Evolutionary conservation across 2,797 vertebrate species (phyloP).

Genomic region (Simalia tracyae): DNA sequence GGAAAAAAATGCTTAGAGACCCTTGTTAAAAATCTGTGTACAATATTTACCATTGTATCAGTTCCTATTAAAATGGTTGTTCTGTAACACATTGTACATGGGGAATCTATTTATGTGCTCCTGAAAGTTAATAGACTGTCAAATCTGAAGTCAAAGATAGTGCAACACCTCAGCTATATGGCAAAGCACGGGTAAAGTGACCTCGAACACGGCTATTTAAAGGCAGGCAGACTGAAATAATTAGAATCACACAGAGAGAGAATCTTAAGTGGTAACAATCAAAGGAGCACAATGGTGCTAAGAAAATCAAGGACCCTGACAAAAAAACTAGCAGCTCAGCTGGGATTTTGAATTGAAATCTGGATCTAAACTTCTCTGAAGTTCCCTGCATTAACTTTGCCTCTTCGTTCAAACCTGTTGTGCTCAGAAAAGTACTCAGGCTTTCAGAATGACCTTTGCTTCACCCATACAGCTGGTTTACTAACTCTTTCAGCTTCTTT

Average conservation of each 20-base stretch:
- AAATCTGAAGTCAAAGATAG: conserved; percentile 12
- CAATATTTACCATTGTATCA: neutral
- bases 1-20: neutral
- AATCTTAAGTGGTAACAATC: conserved; percentile 31
- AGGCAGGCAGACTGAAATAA: neutral
- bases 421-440: neutral
- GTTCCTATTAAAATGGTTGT: conserved; percentile 16
- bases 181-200: conserved; percentile 1
- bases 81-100: neutral
- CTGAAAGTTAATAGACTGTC: neutral
- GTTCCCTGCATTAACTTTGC: neutral
- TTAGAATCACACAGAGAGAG: conserved; percentile 15
- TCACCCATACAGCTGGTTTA: neutral
- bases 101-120: conserved; percentile 22
- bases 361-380: conserved; percentile 24
- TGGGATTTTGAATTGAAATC: conserved; percentile 19
- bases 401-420: neutral
- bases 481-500: neutral
- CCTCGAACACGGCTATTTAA: conserved; percentile 23
- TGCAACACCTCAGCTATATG: conserved; percentile 9
- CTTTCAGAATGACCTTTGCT: neutral
- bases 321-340: conserved; percentile 8
- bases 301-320: conserved; percentile 25
- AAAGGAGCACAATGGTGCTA: neutral
- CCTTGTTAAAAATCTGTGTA: conserved; percentile 19